These are phyloP conservation scores for Telenomus remus DNA, from an alignment of 1,140 invertebrate genomes.

Conservation along the genomic window DNA sequence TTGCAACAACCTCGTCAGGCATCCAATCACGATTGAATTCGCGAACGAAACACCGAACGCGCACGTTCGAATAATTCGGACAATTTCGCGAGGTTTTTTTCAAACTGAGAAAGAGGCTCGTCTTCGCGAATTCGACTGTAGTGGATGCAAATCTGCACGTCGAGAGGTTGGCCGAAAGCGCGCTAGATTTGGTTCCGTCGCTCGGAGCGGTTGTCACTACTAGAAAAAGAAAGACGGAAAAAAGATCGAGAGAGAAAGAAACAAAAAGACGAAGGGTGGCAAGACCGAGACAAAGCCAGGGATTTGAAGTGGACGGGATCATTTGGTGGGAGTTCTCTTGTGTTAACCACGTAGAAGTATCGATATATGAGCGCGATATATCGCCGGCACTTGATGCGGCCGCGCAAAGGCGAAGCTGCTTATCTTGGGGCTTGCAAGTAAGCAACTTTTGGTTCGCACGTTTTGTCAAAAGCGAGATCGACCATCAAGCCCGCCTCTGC, in stretches of 20 bases:
- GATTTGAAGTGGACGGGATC: conserved; percentile 66
- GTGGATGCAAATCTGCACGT: conserved; percentile 40
- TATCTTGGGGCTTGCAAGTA: conserved; percentile 45
- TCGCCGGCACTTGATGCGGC: conserved; percentile 69
- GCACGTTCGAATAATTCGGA: no score
- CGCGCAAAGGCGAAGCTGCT: conserved; percentile 25
- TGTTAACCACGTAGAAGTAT: conserved; percentile 45
- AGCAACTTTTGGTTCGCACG: conserved; percentile 41
- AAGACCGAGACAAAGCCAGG: conserved; percentile 66
- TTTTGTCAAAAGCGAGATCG: conserved; percentile 30
- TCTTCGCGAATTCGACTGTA: conserved; percentile 25
- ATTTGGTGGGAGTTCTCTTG: conserved; percentile 49
- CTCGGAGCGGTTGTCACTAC: conserved; percentile 63
- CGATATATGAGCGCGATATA: conserved; percentile 49
- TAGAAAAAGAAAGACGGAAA: conserved; percentile 38
- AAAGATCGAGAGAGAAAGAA: no score
- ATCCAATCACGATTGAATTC: no score
- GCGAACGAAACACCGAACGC: no score
- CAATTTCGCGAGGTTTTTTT: no score
- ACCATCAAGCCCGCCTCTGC: conserved; percentile 29
- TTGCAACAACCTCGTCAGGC: no score
- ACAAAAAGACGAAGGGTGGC: no score
- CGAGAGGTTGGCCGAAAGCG: conserved; percentile 29
- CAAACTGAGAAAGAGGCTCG: conserved; percentile 14
- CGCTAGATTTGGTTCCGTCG: conserved; percentile 45